phyloP scores from a whole-genome alignment of 2,888 invertebrate genomes.

The Apodemia mormo region DNA sequence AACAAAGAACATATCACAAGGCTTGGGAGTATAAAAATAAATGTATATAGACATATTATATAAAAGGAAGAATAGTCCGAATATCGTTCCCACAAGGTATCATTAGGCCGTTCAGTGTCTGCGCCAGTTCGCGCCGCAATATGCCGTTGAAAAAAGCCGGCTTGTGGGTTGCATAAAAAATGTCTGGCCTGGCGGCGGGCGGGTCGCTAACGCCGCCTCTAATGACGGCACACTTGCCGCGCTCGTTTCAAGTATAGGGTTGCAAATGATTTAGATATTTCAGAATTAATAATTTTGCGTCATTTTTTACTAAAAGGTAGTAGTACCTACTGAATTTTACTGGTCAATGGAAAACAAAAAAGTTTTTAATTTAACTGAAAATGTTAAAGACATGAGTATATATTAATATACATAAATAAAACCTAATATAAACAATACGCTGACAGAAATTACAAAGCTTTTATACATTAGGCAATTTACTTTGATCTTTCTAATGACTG shows the following conservation, averaged over 20 bases:
- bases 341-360: too few relatives aligned
- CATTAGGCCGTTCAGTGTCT: constrained; percentile 39
- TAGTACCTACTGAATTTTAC: too few relatives aligned
- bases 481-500: too few relatives aligned
- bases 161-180: constrained; percentile 76
- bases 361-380: too few relatives aligned
- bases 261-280: constrained; percentile 40
- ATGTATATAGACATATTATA: background rate
- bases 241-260: constrained; percentile 56
- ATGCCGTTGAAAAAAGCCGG: constrained; percentile 56
- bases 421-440: too few relatives aligned
- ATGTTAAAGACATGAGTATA: too few relatives aligned
- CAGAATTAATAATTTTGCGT: constrained; percentile 4
- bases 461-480: too few relatives aligned
- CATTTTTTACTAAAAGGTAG: constrained; percentile 13
- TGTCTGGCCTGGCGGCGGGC: constrained; percentile 75
- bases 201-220: constrained; percentile 76
- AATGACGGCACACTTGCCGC: constrained; percentile 62
- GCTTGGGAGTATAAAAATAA: constrained; percentile 11
- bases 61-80: constrained; percentile 29
- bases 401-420: too few relatives aligned
- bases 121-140: constrained; percentile 43
- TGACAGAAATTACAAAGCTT: too few relatives aligned
- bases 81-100: constrained; percentile 36
- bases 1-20: constrained; percentile 8